These are phyloP conservation scores for Halichoeres trimaculatus DNA, from an alignment of 2,113 vertebrate genomes.

Conservation along the genomic window DNA sequence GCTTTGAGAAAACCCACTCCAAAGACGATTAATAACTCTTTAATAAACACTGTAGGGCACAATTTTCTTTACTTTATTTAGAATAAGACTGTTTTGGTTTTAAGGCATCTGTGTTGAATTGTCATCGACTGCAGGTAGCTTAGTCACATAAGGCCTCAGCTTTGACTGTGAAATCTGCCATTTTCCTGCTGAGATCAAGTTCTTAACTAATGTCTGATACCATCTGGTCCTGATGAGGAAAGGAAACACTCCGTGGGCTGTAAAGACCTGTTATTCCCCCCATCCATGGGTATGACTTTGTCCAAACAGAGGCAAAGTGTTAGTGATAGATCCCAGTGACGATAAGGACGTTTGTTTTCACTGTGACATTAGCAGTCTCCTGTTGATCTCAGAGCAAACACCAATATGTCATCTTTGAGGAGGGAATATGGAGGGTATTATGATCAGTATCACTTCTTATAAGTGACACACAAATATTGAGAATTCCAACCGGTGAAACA, in stretches of 20 bases:
- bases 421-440: background rate
- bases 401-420: conserved; percentile 16
- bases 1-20: conserved; percentile 27
- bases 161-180: conserved; percentile 65
- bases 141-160: conserved; percentile 14
- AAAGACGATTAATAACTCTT: conserved; percentile 30
- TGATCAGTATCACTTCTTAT: conserved; percentile 11
- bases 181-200: conserved; percentile 71
- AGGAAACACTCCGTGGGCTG: conserved; percentile 57
- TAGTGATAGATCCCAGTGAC: conserved; percentile 55
- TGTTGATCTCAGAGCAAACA: conserved; percentile 39
- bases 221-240: conserved; percentile 78
- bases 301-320: conserved; percentile 65
- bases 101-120: conserved; percentile 63
- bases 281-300: conserved; percentile 36
- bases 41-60: conserved; percentile 33
- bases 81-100: conserved; percentile 25
- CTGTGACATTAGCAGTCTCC: conserved; percentile 53
- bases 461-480: background rate
- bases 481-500: background rate
- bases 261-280: conserved; percentile 42
- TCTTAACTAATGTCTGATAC: conserved; percentile 65
- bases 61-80: conserved; percentile 9
- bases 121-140: conserved; percentile 64
- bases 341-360: conserved; percentile 61